Base-by-base conservation (phyloP, 2,797 vertebrate species). In the Coregonus suidteri region DNA sequence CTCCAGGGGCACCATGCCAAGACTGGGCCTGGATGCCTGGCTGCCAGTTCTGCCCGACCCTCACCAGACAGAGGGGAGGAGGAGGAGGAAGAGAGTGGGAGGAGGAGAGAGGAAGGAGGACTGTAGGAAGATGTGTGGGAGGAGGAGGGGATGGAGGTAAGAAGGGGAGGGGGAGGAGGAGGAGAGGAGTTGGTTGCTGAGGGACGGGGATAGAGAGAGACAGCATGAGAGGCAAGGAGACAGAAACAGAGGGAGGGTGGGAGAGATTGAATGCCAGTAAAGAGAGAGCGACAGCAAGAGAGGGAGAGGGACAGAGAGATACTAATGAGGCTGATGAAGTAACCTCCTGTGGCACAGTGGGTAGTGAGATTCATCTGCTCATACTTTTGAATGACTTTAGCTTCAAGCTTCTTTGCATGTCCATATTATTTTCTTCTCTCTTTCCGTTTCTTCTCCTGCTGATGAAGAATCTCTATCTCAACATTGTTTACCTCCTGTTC, bases 291-390 rank as follows among this genome's bases (percentile, higher is more conserved):
- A 67, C 71, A 54, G 30, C 9, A 71, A 70, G 71, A 67, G 73
- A 68, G 66, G 11, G 4, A 47, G 34, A 51, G 41, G 9, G 41
- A 47, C 41, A 47, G 41, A 47, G 41, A 47, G n/a, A 51, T 18
- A 66, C 47, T 66, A 75, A 66, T 75, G 74, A 75, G 74, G 3
- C 59, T 74, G 73, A 74, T 74, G 56, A 20, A 47, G 73, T 65
- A 64, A 74, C 59, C 73, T 47, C 11, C 54, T 1, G 18, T 16
- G 59, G 78, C 79, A 47, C 75, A 77, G 75, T 47, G 76, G 79
- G 76, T 71, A 74, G 65, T 9, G 41, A 31, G 18, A 37, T 68
- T 74, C 35, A 7, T 15, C 13, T 41, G 34, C 34, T 73, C 66
- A 47, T 47, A 11, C 41, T 47, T 47, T 47, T 67, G 31, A 85